Evolutionary conservation across 2,888 invertebrate species (phyloP), one percentile per base, ranked within the genome.

Genomic region (Celastrina argiolus): DNA sequence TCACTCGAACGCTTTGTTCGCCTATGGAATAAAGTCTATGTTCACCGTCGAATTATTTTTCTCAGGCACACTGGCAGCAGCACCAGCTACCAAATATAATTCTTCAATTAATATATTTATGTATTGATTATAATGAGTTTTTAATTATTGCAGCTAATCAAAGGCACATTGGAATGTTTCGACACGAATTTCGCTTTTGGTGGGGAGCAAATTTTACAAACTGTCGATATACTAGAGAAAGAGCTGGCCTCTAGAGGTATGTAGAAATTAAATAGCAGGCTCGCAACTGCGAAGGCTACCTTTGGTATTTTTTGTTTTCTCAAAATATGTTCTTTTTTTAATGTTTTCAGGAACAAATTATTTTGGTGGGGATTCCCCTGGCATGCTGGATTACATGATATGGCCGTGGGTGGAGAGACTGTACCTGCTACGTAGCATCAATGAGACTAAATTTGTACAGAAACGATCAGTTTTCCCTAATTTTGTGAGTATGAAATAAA

Each of bases 321-420:
- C 39, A 1, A 22, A 51, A 3, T 12, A 31, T n/a, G n/a, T n/a
- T 31, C 31, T 10, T 12, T 22, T 22, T 22, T 12, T 2, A 51
- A 22, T 51, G 14, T 18, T 69, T 68, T 0, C 74, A 90, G 89
- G 85, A n/a, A 83, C 87, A 0, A 82, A 83, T 18, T 91, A 83
- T 71, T 90, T 87, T 72, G 85, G 86, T 0, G 90, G 90, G 0
- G 73, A 76, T 45, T 74, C 81, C 0, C 88, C 90, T 0, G 96
- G 96, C 0, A 96, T 96, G 95, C 79, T 96, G 69, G 97, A 97
- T 81, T 95, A 95, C 75, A 96, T 97, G 96, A 95, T 97, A 74
- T 97, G 97, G 96, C 97, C 97, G 7, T 97, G 96, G 96, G 94
- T 95, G 66, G 97, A 97, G 82, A 74, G 92, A 58, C 82, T 92